Conservation (phyloP, 2,113 vertebrate species). For the Microcebus jonahi region DNA sequence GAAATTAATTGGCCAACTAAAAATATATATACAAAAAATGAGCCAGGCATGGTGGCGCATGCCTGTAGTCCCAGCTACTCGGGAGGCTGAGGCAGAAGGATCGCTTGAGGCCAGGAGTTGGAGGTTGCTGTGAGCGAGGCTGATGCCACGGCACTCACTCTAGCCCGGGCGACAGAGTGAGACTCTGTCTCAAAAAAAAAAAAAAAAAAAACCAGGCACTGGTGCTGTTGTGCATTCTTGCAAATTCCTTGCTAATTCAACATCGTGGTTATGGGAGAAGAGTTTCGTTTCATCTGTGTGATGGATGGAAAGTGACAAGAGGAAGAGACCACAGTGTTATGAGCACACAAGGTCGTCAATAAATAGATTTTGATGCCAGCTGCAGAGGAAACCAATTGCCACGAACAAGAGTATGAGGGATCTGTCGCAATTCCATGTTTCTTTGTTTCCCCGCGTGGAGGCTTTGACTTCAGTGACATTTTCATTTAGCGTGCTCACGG, state of each 20-base stretch:
- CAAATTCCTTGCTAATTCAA: neutral
- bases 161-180: too few relatives aligned
- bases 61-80: too few relatives aligned
- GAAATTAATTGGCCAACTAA: too few relatives aligned
- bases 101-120: too few relatives aligned
- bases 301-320: conserved; percentile 8
- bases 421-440: neutral
- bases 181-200: too few relatives aligned
- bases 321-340: neutral
- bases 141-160: too few relatives aligned
- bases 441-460: neutral
- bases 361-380: conserved; percentile 48
- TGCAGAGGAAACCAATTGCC: conserved; percentile 32
- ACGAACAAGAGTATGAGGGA: neutral
- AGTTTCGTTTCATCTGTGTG: neutral
- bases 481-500: conserved; percentile 2
- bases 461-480: conserved; percentile 24
- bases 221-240: neutral
- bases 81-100: too few relatives aligned
- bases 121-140: too few relatives aligned
- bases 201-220: too few relatives aligned
- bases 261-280: neutral
- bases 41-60: too few relatives aligned
- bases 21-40: too few relatives aligned
- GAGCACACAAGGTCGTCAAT: neutral